Evolutionary conservation across 2,888 invertebrate genomes (phyloP).

Genomic region (Eurois occulta): DNA sequence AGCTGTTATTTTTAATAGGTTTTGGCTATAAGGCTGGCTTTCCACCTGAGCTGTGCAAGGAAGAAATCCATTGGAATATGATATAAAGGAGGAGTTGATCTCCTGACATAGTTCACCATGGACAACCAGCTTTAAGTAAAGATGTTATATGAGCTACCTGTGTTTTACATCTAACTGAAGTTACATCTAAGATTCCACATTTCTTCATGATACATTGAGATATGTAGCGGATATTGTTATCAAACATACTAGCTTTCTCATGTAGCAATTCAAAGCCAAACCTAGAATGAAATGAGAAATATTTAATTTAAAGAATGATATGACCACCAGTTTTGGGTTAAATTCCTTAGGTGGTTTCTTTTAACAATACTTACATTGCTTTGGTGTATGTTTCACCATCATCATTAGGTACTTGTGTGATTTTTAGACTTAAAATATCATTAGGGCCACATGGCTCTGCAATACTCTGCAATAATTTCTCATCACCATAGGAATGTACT

Average conservation of each 20-base stretch:
- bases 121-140: background rate
- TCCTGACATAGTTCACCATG: background rate
- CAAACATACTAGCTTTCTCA: slow-evolving; percentile 85
- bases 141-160: slow-evolving; percentile 77
- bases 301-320: background rate
- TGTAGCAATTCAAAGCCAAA: slow-evolving; percentile 88
- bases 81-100: background rate
- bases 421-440: slow-evolving; percentile 76
- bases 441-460: slow-evolving; percentile 72
- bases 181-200: slow-evolving; percentile 79
- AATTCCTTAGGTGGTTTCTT: background rate
- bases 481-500: slow-evolving; percentile 91
- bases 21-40: background rate
- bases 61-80: background rate
- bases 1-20: background rate
- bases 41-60: background rate
- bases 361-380: slow-evolving; percentile 84
- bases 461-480: slow-evolving; percentile 84
- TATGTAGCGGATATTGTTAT: slow-evolving; percentile 86
- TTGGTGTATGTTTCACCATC: slow-evolving; percentile 86
- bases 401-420: slow-evolving; percentile 88
- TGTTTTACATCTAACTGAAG: slow-evolving; percentile 86
- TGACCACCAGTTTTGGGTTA: no score
- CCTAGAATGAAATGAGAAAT: slow-evolving; percentile 71
- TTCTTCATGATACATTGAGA: slow-evolving; percentile 88